Evolutionary conservation across 30 jellyfish, hydroid and myxozoan genomes (phyloP), one percentile per base, ranked within the genome.

Genomic region (Aurelia coerulea): DNA sequence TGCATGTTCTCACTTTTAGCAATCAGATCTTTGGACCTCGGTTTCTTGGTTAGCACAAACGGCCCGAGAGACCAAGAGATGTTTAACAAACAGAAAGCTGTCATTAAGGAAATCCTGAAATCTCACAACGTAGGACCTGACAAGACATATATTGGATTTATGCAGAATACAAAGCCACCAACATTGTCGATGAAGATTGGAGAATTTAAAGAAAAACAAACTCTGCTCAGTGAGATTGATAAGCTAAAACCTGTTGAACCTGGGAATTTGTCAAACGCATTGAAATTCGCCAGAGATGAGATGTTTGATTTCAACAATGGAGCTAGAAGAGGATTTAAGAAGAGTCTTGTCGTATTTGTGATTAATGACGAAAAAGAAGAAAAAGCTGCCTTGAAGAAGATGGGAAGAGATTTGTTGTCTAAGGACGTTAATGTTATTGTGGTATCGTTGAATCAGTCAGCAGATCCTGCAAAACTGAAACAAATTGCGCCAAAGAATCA

Each of bases 81-180:
- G 70, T 70, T 83, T 17, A 51, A 46, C 46, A 74, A 51, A 15
- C 97, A 93, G 78, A 72, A 73, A 56, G 65, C 34, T 10, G 62
- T 93, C 77, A 42, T 86, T 7, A 62, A 58, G 18, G 68, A 77
- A 33, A 81, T 95, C 88, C 78, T 95, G 60, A 80, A 75, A 35
- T 81, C 99, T 12, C 87, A 87, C 73, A 91, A 75, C 33, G 74
- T 90, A n/a, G 84, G 92, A 31, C 58, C 85, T 15, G 90, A 87
- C 15, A 67, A 62, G 59, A 85, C 99, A 9, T 94, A 67, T 15
- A 93, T 78, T 31, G 98, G 98, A 9, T 84, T 79, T 3, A 59
- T 88, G 10, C 67, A 65, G 54, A 88, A 88, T 33, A 94, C 86
- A 6, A 54, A 39, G 23, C 16, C 39, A 9, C 90, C 97, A 33